Evolutionary conservation across 2,888 invertebrate genomes (phyloP).

Genomic region (Calameuta filiformis): DNA sequence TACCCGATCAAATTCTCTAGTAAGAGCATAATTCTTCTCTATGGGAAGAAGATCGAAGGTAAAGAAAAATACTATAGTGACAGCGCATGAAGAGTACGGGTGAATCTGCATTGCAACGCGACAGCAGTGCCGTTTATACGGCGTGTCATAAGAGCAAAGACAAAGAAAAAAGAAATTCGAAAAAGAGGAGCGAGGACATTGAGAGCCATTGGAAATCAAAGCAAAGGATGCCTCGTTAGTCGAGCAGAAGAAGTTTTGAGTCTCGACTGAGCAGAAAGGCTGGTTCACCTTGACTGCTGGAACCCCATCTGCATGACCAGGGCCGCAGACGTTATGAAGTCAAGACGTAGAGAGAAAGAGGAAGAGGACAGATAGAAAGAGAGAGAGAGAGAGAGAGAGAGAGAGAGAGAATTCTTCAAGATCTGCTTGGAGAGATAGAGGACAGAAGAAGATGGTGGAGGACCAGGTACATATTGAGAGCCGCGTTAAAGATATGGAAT

Average conservation of each 20-base stretch:
- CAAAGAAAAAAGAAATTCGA: neutral
- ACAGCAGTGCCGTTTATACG: neutral
- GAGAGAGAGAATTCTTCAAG: neutral
- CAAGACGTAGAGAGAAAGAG: neutral
- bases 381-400: too few relatives aligned
- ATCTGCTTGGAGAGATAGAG: neutral
- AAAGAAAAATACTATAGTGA: too few relatives aligned
- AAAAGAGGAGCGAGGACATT: conserved; percentile 23
- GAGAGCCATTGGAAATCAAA: neutral
- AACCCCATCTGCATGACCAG: conserved; percentile 41
- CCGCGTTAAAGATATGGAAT: neutral
- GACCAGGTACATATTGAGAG: neutral
- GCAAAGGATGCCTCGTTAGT: conserved; percentile 53
- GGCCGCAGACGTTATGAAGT: conserved; percentile 22
- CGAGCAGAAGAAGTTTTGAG: conserved; percentile 36
- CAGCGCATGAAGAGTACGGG: neutral
- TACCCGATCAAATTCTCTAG: neutral
- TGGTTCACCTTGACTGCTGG: conserved; percentile 64
- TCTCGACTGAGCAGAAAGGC: conserved; percentile 40
- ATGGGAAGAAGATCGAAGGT: too few relatives aligned
- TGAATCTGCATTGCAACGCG: neutral
- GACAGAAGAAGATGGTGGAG: neutral
- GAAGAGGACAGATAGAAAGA: too few relatives aligned
- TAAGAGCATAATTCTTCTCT: too few relatives aligned
- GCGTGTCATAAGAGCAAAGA: neutral